These are phyloP conservation scores for Drosophila koepferae DNA, from an alignment of 2,888 invertebrate species.

Conservation along the genomic window DNA sequence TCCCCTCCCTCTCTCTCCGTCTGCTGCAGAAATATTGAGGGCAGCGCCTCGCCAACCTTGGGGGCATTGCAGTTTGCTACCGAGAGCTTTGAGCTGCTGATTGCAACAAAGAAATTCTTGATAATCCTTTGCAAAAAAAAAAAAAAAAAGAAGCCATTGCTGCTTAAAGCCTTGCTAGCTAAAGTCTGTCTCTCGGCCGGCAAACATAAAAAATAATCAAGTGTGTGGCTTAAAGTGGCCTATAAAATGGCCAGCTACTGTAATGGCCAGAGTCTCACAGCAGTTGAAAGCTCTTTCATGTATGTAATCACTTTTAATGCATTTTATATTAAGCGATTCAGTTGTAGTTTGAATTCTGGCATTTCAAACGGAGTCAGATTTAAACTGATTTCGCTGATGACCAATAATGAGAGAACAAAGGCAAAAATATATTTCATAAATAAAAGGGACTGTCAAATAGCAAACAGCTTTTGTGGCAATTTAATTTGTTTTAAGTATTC, in stretches of 20 bases:
- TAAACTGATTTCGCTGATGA: constrained; percentile 24
- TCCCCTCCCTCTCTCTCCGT: too few relatives aligned
- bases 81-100: constrained; percentile 4
- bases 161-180: background rate
- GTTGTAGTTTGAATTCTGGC: background rate
- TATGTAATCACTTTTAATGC: constrained; percentile 4
- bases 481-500: constrained; percentile 55
- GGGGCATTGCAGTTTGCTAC: constrained; percentile 2
- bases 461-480: constrained; percentile 60
- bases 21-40: constrained; percentile 4
- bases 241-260: background rate
- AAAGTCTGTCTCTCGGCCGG: background rate
- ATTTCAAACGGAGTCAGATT: constrained; percentile 3
- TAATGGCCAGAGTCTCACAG: background rate
- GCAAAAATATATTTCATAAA: constrained; percentile 36
- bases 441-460: constrained; percentile 50
- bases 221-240: constrained; percentile 1
- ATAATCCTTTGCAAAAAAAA: background rate
- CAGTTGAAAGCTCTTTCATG: background rate
- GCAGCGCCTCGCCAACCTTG: constrained; percentile 1
- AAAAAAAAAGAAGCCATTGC: background rate
- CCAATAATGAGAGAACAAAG: constrained; percentile 32
- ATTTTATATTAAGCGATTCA: background rate
- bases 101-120: constrained; percentile 11
- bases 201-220: constrained; percentile 3